Conservation (phyloP, 2,113 vertebrate species). For the Shinisaurus crocodilurus region DNA sequence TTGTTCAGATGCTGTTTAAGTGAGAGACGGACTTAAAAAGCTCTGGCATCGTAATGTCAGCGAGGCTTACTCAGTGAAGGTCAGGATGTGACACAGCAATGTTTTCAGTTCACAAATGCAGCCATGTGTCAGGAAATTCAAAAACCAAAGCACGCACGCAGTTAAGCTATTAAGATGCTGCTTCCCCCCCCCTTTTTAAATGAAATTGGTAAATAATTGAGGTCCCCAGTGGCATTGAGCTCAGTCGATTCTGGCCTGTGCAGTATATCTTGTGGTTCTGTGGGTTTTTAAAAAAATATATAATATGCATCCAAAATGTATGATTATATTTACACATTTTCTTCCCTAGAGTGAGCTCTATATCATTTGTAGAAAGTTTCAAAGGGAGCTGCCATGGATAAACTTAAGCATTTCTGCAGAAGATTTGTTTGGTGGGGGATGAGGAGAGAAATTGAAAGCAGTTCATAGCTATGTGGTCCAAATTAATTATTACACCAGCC, state of each 20-base stretch:
- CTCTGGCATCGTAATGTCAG: not conserved
- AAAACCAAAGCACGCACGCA: not conserved
- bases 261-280: slow-evolving; percentile 21
- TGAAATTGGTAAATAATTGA: slow-evolving; percentile 24
- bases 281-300: too few relatives aligned
- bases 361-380: not conserved
- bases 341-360: not conserved
- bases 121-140: not conserved
- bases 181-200: slow-evolving; percentile 1
- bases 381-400: not conserved
- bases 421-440: not conserved
- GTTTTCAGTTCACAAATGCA: slow-evolving; percentile 12
- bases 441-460: not conserved
- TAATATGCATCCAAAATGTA: not conserved
- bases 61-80: slow-evolving; percentile 19
- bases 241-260: not conserved
- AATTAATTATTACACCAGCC: not conserved
- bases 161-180: slow-evolving; percentile 48
- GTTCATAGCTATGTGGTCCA: not conserved
- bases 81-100: slow-evolving; percentile 26
- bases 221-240: slow-evolving; percentile 12
- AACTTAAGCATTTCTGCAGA: not conserved
- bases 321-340: not conserved
- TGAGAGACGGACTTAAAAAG: not conserved
- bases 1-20: slow-evolving; percentile 16